These are phyloP conservation scores for Artemisiospiza belli DNA, from an alignment of 2,113 vertebrate species.

Conservation along the genomic window DNA sequence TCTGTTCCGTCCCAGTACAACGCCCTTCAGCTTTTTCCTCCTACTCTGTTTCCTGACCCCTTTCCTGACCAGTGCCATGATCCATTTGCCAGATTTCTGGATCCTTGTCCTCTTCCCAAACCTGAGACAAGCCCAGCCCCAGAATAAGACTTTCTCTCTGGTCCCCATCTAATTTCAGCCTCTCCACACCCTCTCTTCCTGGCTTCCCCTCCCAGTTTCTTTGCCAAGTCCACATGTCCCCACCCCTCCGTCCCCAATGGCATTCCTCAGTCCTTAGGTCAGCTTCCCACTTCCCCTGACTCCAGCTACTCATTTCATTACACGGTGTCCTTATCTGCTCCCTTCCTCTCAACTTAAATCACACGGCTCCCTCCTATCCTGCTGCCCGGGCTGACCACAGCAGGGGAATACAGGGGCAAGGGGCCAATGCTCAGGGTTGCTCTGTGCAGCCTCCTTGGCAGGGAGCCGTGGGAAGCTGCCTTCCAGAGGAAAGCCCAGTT, in stretches of 20 bases:
- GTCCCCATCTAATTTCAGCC: background rate
- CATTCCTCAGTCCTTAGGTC: slow-evolving; percentile 44
- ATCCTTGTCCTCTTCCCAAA: background rate
- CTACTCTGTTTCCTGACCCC: background rate
- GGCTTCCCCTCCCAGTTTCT: background rate
- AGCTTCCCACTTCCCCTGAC: slow-evolving; percentile 30
- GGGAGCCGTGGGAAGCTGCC: background rate
- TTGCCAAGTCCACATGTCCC: background rate
- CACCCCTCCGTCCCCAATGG: background rate
- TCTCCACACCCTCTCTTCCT: slow-evolving; percentile 1
- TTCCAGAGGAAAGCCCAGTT: background rate
- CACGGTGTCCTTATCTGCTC: slow-evolving; percentile 16
- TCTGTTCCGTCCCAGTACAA: background rate
- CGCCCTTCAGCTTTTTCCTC: background rate
- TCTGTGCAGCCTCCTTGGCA: background rate
- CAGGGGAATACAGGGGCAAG: background rate
- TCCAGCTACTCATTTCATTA: background rate
- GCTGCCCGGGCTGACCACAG: background rate
- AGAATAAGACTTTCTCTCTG: background rate
- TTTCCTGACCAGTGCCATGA: background rate
- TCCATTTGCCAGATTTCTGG: rapidly evolving
- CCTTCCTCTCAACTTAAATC: background rate
- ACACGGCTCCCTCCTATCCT: background rate
- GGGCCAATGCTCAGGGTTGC: background rate
- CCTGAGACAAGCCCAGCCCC: background rate